Evolutionary conservation across 2,888 invertebrate species (phyloP), one percentile per base, ranked within the genome.

Genomic region (Adelphocoris suturalis): DNA sequence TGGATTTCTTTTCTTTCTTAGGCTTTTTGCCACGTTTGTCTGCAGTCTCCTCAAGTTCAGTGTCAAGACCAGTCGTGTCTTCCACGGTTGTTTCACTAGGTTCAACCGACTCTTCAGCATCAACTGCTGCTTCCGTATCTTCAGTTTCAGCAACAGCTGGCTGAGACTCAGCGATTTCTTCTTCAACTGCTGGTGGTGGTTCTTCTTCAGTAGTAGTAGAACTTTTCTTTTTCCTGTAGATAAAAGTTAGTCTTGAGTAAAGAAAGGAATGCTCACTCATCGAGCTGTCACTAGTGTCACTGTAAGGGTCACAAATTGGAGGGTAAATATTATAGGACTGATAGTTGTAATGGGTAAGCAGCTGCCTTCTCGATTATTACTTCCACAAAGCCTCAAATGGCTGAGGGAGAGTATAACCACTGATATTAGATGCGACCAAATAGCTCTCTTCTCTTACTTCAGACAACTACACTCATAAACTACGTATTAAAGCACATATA

Each of bases 31-130:
- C 57, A 23, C 80, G 86, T 19, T 76, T 94, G 91, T 94, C 94
- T 90, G 94, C 94, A 91, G 94, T 94, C 19, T 94, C 93, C 78
- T 93, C 93, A 1, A 93, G 93, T 81, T 93, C 93, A 28, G 91
- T 91, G 87, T 93, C 93, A 89, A 93, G 94, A 0, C 92, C 92
- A 11, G 88, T 52, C 0, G 80, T 80, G n/a, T 80, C 88, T n/a
- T 88, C 88, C 23, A 52, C 37, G 16, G 88, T 93, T 90, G 87
- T 92, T 68, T 68, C 68, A 68, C 68, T 68, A 19, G 68, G 68
- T 68, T 86, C 93, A 0, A 92, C 91, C 90, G 93, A 93, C 48
- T 94, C 94, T 80, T 94, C 94, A 16, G 92, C 91, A 48, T 93
- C 93, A 23, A 93, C 93, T 82, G 93, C 93, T 14, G 92, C 92